A percentile compares a stretch with the other conserved stretches of the same genome.
Conservation (phyloP, 1,140 invertebrate species). For the Drosophila santomea region DNA sequence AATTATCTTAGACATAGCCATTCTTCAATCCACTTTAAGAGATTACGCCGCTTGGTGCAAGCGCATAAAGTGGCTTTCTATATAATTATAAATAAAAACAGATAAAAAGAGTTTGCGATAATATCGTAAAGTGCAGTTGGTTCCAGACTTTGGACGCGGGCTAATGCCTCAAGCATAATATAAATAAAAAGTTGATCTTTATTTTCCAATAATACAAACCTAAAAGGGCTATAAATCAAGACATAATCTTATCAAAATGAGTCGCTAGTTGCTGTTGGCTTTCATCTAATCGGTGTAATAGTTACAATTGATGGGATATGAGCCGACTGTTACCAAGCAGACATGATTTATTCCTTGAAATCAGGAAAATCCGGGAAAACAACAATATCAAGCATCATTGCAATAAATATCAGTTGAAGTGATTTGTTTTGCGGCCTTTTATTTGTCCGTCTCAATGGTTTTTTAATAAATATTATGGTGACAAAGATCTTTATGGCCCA, state of each 20-base stretch:
- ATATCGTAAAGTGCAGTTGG: neutral
- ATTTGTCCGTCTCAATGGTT: constrained; percentile 13
- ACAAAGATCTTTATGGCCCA: constrained; percentile 25
- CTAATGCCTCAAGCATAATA: neutral
- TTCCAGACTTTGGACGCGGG: constrained; percentile 9
- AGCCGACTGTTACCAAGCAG: constrained; percentile 20
- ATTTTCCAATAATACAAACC: neutral
- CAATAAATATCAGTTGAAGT: constrained; percentile 10
- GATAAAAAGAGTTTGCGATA: constrained; percentile 17
- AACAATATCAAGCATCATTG: constrained; percentile 2
- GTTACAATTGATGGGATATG: constrained; percentile 15
- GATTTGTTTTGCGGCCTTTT: constrained; percentile 7
- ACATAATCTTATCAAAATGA: constrained; percentile 18
- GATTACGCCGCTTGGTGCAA: neutral
- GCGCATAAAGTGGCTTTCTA: constrained; percentile 2
- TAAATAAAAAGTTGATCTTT: neutral
- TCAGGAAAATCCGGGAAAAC: constrained; percentile 13
- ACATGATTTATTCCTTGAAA: constrained; percentile 2
- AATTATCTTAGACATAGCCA: neutral
- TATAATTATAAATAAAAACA: constrained; percentile 5
- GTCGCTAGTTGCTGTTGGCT: neutral
- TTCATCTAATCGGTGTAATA: constrained; percentile 49
- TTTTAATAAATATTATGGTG: constrained; percentile 14
- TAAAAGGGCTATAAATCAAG: constrained; percentile 3
- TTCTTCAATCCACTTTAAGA: neutral